Percentiles rank a stretch among this genome's conserved stretches.
phyloP scores from a whole-genome alignment of 92 coral and sea anemone species.

The Umimayanthus chanpuru region DNA sequence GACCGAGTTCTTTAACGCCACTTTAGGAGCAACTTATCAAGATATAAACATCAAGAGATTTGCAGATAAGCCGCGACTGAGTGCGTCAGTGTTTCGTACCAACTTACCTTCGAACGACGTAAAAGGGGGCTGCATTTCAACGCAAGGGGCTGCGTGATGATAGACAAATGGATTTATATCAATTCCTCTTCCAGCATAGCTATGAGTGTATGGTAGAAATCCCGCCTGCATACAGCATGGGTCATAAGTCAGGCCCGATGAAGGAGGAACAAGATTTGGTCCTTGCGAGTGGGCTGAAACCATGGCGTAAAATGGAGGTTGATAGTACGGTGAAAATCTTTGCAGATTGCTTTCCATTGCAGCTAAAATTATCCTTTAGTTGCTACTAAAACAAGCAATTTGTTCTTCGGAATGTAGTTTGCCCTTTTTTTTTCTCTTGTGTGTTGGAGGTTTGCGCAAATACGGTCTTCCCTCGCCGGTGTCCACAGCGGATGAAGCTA shows the following conservation, averaged over 20 bases:
- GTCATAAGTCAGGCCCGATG: constrained; percentile 56
- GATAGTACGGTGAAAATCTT: constrained; percentile 68
- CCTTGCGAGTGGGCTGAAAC: constrained; percentile 68
- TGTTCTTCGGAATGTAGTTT: constrained; percentile 23
- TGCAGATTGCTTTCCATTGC: constrained; percentile 77
- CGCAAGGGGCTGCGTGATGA: constrained; percentile 58
- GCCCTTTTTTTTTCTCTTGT: constrained; percentile 13
- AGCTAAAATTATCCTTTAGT: background rate
- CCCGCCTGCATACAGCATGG: constrained; percentile 73
- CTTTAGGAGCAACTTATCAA: background rate
- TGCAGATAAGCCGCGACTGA: constrained; percentile 16
- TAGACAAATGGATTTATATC: constrained; percentile 72
- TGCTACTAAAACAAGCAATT: background rate
- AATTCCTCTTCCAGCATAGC: constrained; percentile 50
- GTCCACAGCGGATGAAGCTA: constrained; percentile 50
- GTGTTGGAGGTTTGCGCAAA: background rate
- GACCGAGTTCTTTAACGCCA: background rate
- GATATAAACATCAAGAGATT: background rate
- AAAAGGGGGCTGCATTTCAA: constrained; percentile 61
- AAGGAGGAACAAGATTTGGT: constrained; percentile 34
- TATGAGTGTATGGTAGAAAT: constrained; percentile 58
- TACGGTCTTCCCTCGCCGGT: constrained; percentile 6
- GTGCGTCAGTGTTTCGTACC: background rate
- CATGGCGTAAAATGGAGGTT: constrained; percentile 76
- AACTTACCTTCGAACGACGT: constrained; percentile 73